Evolutionary conservation across 2,888 invertebrate species (phyloP), one percentile per base, ranked within the genome.

Genomic region (Exephanes ischioxanthus): DNA sequence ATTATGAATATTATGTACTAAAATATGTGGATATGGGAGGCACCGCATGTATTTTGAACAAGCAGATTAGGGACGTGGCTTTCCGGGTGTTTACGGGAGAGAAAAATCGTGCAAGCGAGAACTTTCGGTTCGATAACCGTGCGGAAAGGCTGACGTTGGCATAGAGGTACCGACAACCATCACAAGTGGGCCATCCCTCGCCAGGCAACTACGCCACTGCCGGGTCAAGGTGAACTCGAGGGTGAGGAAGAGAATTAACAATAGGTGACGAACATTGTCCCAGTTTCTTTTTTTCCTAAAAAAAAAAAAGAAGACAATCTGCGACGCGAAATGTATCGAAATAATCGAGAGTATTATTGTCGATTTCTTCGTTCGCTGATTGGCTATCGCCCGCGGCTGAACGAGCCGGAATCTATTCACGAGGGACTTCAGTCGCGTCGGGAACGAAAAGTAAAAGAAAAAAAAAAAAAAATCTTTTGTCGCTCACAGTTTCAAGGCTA

Each of bases 161-260:
- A 5, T 11, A 61, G 22, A 61, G 16, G 30, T 30, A 61, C 5
- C 61, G 30, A 48, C 30, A 51, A 66, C 66, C 51, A 37, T 67
- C 66, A 76, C 22, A 76, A 76, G 76, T 76, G 66, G 76, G 67
- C 48, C 71, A 58, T 61, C 58, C 30, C 77, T 82, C 71, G 67
- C 33, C 58, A 55, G 45, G 67, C 75, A 68, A 37, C 72, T 53
- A 71, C 70, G 72, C 61, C 63, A 61, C 82, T 63, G 37, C 82
- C 70, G 51, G 76, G 76, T 76, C 73, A 72, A 77, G 76, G 75
- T 63, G 33, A 53, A 76, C 66, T 68, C 22, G 58, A 58, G 51
- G 16, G 41, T 41, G 68, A 71, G 70, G 14, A 45, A 63, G 48
- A 61, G 14, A 75, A 22, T 58, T 9, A 63, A 30, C 61, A 33